Evolutionary conservation across 1,140 invertebrate species (phyloP), one percentile per base, ranked within the genome.

Genomic region (Drosophila mojavensis): DNA sequence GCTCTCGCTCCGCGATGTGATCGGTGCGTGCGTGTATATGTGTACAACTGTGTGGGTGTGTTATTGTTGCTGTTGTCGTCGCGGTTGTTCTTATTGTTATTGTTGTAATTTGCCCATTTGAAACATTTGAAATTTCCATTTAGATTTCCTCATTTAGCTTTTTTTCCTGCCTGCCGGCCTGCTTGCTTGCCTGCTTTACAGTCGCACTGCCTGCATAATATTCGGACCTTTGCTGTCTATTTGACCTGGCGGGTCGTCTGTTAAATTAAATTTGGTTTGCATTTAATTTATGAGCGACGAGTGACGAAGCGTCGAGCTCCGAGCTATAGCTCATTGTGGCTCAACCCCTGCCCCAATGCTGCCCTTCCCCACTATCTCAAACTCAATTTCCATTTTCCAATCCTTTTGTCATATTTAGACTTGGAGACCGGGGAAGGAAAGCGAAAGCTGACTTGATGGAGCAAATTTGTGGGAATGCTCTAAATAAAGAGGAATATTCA

Each of bases 81-180:
- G 50, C 54, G 30, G 36, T 59, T 66, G 72, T 76, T 74, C 24
- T 63, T 67, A 55, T 63, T 78, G 67, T 63, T 67, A 55, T 60
- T 78, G 67, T 72, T 79, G 66, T 70, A 74, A 72, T 70, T 59
- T 81, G 67, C 75, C 70, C 81, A 81, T 81, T 86, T 75, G 75
- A 86, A 82, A 79, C 82, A 91, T 90, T 90, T 82, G 79, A 88
- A 85, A 86, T 91, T 90, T 89, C 80, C 85, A 79, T 90, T 79
- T 90, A 76, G 67, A 78, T 85, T 81, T 90, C 79, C 88, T 80
- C 79, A 86, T 80, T 86, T 91, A 79, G 54, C 50, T 72, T 59
- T 47, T 60, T 41, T 26, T 15, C 33, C 30, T 67, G 43, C 45
- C 28, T 75, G 43, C 50, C 47, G 59, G 43, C 45, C 28, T 71